These are phyloP conservation scores for Vimba vimba DNA, from an alignment of 2,113 vertebrate species.

Conservation along the genomic window DNA sequence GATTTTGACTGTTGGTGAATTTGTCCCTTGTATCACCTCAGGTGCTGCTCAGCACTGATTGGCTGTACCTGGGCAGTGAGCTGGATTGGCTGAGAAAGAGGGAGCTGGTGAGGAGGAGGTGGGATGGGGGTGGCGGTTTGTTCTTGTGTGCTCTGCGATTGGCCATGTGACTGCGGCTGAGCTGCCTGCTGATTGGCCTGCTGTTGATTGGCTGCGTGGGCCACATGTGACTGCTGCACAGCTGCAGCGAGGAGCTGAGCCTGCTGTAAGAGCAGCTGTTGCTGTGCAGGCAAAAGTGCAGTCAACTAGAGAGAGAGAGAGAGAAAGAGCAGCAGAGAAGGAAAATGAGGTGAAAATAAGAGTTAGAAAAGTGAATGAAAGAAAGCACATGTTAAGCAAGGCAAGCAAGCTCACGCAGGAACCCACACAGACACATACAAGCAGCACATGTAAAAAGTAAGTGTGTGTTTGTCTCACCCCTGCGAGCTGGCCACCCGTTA, in stretches of 20 bases:
- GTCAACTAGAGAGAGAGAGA: constrained; percentile 75
- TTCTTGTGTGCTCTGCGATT: constrained; percentile 77
- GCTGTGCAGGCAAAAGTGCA: constrained; percentile 88
- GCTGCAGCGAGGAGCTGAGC: constrained; percentile 90
- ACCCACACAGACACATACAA: not conserved
- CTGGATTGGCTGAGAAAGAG: constrained; percentile 92
- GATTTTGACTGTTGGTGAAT: not conserved
- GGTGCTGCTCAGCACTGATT: constrained; percentile 47
- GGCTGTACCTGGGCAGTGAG: constrained; percentile 90
- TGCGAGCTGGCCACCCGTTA: constrained; percentile 88
- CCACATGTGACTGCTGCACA: constrained; percentile 79
- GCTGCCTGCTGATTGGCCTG: constrained; percentile 69
- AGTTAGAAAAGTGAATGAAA: constrained; percentile 29
- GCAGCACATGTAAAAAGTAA: not conserved
- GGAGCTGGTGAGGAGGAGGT: constrained; percentile 84
- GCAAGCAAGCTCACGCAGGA: not conserved
- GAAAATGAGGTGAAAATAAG: constrained; percentile 32
- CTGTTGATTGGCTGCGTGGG: constrained; percentile 77
- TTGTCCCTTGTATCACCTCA: constrained; percentile 32
- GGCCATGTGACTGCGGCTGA: constrained; percentile 73
- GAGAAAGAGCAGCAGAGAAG: constrained; percentile 20
- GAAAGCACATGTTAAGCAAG: constrained; percentile 8
- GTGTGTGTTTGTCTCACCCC: constrained; percentile 77
- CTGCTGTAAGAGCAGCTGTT: constrained; percentile 90
- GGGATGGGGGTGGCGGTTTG: constrained; percentile 79